Evolutionary conservation across 2,113 vertebrate species (phyloP).

Genomic region (Cyphomyrus plagiostoma): DNA sequence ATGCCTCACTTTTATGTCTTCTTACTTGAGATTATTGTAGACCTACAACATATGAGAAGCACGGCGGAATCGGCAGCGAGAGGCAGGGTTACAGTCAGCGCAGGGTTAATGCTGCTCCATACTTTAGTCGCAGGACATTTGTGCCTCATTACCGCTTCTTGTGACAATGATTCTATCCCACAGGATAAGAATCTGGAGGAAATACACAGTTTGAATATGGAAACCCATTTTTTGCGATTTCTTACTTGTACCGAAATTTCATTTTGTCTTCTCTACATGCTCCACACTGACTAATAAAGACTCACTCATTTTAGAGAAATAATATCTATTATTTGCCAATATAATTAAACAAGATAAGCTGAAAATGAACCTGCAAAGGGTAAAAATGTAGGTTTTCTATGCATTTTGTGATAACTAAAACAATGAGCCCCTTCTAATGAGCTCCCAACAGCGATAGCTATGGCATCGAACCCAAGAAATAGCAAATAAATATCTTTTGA

Average conservation of each 20-base stretch:
- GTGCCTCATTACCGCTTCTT: conserved; percentile 56
- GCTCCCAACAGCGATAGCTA: background rate
- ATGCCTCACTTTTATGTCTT: background rate
- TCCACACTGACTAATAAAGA: conserved; percentile 47
- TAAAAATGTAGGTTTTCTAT: background rate
- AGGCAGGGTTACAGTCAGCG: conserved; percentile 54
- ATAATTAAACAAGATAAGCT: background rate
- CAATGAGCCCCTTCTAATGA: background rate
- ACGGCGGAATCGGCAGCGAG: conserved; percentile 50
- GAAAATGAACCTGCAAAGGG: background rate
- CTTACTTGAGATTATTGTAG: conserved; percentile 56
- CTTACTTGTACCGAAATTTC: conserved; percentile 64
- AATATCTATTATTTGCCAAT: conserved; percentile 31
- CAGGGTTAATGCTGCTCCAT: conserved; percentile 68
- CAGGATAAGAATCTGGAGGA: conserved; percentile 59
- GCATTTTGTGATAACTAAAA: background rate
- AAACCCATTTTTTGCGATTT: conserved; percentile 64
- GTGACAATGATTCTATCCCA: conserved; percentile 70
- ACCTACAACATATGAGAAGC: conserved; percentile 51
- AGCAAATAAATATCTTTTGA: conserved; percentile 26
- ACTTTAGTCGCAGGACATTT: conserved; percentile 56
- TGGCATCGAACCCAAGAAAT: background rate
- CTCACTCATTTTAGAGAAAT: conserved; percentile 42
- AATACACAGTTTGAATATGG: conserved; percentile 50
- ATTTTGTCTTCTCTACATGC: conserved; percentile 55